These are phyloP conservation scores for Isaurus tuberculatus DNA, from an alignment of 92 coral and sea anemone species.

Conservation along the genomic window DNA sequence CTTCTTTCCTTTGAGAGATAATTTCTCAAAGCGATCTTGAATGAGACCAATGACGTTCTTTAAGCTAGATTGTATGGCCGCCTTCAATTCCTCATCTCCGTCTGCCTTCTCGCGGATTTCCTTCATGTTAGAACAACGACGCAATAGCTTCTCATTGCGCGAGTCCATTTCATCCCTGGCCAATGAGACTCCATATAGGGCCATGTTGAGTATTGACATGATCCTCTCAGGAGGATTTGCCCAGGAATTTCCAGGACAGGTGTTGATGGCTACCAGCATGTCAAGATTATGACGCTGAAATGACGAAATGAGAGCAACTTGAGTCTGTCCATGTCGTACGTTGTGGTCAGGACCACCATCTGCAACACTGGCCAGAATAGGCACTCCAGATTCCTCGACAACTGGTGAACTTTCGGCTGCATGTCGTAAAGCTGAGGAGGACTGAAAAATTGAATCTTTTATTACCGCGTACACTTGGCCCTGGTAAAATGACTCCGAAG, in stretches of 20 bases:
- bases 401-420: conserved; percentile 48
- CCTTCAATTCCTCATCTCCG: conserved; percentile 35
- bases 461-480: conserved; percentile 48
- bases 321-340: conserved; percentile 46
- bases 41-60: conserved; percentile 37
- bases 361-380: conserved; percentile 41
- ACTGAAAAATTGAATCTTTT: conserved; percentile 41
- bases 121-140: conserved; percentile 44
- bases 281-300: conserved; percentile 57
- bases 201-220: conserved; percentile 52
- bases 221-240: conserved; percentile 60
- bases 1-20: conserved; percentile 50
- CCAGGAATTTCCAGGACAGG: conserved; percentile 63
- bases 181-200: conserved; percentile 46
- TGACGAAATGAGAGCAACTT: conserved; percentile 30
- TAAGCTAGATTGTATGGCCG: conserved; percentile 47
- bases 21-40: conserved; percentile 25
- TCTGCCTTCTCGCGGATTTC: conserved; percentile 45
- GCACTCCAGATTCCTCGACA: conserved; percentile 18
- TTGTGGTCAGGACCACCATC: conserved; percentile 56
- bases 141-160: conserved; percentile 38
- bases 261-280: conserved; percentile 53
- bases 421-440: conserved; percentile 47
- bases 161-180: conserved; percentile 41
- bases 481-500: conserved; percentile 40